phyloP scores from a whole-genome alignment of 2,888 invertebrate genomes.

The Nephrotoma flavescens region DNA sequence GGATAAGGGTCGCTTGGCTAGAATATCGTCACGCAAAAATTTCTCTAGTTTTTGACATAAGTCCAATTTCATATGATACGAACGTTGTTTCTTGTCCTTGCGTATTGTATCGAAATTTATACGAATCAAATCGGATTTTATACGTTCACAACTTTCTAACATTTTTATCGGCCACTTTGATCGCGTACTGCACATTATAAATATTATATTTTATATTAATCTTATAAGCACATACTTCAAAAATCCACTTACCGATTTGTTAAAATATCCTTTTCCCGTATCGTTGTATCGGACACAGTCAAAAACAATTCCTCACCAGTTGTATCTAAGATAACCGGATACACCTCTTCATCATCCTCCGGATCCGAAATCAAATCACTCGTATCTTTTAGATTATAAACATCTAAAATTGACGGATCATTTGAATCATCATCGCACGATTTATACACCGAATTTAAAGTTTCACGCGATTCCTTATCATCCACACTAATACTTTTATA shows the following conservation, averaged over 20 bases:
- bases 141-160: conserved; percentile 35
- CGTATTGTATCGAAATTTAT: conserved; percentile 46
- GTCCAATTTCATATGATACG: conserved; percentile 36
- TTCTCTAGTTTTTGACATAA: conserved; percentile 32
- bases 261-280: conserved; percentile 36
- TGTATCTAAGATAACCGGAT: conserved; percentile 21
- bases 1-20: conserved; percentile 33
- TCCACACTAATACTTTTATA: background rate
- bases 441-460: background rate
- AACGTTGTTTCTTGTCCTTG: conserved; percentile 39
- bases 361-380: conserved; percentile 24
- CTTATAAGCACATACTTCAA: background rate
- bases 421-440: background rate
- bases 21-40: conserved; percentile 29
- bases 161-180: conserved; percentile 37
- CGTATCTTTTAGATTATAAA: background rate
- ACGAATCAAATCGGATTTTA: conserved; percentile 35
- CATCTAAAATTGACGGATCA: background rate
- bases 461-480: background rate
- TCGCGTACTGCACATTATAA: conserved; percentile 21
- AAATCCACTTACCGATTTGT: conserved; percentile 27
- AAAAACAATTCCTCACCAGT: conserved; percentile 33
- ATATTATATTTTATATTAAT: background rate
- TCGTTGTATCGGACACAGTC: conserved; percentile 33
- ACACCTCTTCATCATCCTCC: conserved; percentile 29